phyloP scores from a whole-genome alignment of 2,113 vertebrate species.

The Lepus europaeus region DNA sequence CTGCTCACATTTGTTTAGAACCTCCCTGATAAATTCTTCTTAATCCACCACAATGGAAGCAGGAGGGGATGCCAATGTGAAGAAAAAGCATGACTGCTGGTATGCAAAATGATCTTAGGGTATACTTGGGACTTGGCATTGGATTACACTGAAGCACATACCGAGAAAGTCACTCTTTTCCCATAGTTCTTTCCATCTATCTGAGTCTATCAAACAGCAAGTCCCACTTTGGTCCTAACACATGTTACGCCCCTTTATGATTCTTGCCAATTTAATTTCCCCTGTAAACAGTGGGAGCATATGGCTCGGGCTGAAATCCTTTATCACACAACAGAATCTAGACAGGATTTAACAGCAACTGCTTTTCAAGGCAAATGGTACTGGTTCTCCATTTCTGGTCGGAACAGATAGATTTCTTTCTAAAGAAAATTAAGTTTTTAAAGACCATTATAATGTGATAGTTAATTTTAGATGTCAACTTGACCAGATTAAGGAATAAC shows the following conservation, averaged over 20 bases:
- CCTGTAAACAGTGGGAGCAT: slow-evolving; percentile 38
- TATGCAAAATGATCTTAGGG: background rate
- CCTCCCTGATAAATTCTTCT: background rate
- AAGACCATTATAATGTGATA: background rate
- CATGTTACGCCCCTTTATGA: slow-evolving; percentile 25
- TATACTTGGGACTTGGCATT: background rate
- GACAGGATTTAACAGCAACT: slow-evolving; percentile 4
- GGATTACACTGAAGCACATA: background rate
- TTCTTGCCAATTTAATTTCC: slow-evolving; percentile 48
- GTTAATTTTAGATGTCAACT: too few species aligned
- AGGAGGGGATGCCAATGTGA: background rate
- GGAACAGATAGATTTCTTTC: slow-evolving; percentile 2
- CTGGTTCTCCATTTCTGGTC: background rate
- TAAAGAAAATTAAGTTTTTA: slow-evolving; percentile 47
- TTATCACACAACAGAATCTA: slow-evolving; percentile 47
- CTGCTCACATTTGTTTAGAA: slow-evolving; percentile 47
- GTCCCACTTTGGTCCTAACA: background rate
- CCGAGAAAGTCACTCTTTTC: background rate
- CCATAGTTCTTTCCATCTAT: slow-evolving; percentile 4
- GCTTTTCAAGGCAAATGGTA: slow-evolving; percentile 49
- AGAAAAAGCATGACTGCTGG: background rate
- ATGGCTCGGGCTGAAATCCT: background rate
- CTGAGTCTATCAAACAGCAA: background rate
- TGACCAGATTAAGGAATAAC: too few species aligned
- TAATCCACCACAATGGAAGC: background rate